Evolutionary conservation across 2,113 vertebrate genomes (phyloP).

Genomic region (Strigops habroptila): DNA sequence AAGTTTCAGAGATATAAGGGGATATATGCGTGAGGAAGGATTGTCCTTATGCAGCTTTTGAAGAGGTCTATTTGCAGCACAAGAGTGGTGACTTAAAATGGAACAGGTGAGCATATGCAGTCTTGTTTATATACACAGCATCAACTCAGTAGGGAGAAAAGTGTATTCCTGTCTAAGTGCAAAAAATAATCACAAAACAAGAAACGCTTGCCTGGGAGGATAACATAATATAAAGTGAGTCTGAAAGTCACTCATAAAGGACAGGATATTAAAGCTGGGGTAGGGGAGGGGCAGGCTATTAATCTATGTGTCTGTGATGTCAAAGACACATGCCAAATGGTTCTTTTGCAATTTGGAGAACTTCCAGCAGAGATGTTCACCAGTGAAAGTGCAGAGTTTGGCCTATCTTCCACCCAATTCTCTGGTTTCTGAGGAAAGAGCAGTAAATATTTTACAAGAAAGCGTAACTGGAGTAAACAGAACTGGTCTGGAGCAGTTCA

Average conservation of each 20-base stretch:
- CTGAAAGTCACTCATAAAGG: constrained; percentile 65
- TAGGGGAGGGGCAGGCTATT: constrained; percentile 30
- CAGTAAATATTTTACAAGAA: not conserved
- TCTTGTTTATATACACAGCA: constrained; percentile 9
- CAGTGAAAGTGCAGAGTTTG: not conserved
- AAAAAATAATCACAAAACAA: constrained; percentile 48
- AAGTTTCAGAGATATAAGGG: not conserved
- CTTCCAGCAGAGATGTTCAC: constrained; percentile 16
- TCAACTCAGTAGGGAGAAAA: not conserved
- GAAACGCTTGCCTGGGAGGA: constrained; percentile 19
- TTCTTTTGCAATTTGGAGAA: constrained; percentile 37
- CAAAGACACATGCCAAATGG: constrained; percentile 50
- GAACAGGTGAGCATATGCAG: not conserved
- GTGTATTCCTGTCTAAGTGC: constrained; percentile 22
- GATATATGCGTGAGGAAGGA: not conserved
- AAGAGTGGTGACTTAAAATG: not conserved
- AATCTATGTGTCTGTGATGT: constrained; percentile 60
- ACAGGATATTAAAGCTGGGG: constrained; percentile 70
- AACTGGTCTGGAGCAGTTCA: not conserved
- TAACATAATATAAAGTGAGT: constrained; percentile 57
- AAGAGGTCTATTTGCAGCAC: not conserved
- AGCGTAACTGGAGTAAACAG: not conserved
- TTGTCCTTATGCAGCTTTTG: not conserved
- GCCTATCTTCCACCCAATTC: not conserved
- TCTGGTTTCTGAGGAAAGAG: not conserved